phyloP scores from a whole-genome alignment of 2,888 invertebrate species.

The Pterostichus madidus region DNA sequence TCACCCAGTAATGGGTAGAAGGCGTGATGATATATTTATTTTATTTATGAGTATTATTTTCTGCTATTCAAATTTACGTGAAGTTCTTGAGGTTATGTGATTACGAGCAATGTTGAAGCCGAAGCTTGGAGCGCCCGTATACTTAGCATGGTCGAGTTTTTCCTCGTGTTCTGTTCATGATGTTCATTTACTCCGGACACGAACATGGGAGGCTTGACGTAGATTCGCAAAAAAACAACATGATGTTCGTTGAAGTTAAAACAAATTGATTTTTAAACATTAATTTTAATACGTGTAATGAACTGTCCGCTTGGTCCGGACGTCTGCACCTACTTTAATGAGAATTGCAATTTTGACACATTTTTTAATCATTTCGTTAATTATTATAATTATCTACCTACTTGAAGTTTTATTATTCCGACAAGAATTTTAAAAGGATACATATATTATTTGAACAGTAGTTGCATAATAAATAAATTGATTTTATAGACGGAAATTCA shows the following conservation, averaged over 20 bases:
- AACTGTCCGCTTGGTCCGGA: conserved; percentile 25
- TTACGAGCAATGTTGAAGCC: too few relatives aligned
- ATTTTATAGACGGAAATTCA: conserved; percentile 44
- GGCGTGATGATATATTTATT: too few relatives aligned
- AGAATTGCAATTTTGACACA: conserved; percentile 52
- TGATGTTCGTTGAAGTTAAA: conserved; percentile 46
- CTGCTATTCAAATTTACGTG: too few relatives aligned
- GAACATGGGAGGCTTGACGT: conserved; percentile 6
- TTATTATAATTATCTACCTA: conserved; percentile 12
- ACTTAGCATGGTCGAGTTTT: too few relatives aligned
- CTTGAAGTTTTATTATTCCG: background rate
- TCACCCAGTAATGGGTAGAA: too few relatives aligned
- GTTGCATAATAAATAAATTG: conserved; percentile 21
- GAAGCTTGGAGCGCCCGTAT: too few relatives aligned
- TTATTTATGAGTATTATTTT: too few relatives aligned
- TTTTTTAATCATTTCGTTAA: conserved; percentile 26
- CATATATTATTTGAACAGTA: conserved; percentile 14
- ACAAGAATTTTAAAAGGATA: background rate
- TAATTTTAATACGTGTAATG: conserved; percentile 55
- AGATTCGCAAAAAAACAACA: conserved; percentile 50
- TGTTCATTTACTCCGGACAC: conserved; percentile 51
- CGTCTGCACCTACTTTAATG: conserved; percentile 53
- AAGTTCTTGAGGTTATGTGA: too few relatives aligned
- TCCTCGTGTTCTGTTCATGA: background rate
- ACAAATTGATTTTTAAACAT: conserved; percentile 61